Evolutionary conservation across 2,797 vertebrate species (phyloP), one percentile per base, ranked within the genome.

Genomic region (Tiaroga cobitis): DNA sequence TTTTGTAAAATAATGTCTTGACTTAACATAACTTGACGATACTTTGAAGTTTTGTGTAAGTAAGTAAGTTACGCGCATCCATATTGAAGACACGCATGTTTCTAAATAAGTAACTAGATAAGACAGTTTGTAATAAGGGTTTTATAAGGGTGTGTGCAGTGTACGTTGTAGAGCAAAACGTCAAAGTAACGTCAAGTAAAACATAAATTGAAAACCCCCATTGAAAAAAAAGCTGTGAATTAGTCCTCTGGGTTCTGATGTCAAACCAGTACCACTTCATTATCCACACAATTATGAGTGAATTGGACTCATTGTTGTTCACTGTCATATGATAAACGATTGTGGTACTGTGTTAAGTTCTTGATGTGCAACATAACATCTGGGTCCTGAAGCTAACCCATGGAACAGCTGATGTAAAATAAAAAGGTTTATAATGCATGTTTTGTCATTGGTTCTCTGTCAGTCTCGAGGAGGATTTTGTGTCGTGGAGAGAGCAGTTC

Each of bases 401-500:
- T 15, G 16, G 37, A 13, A n/a, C 1, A 41, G 18, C 10, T 41
- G 68, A 70, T 70, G 8, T 34, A 3, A 11, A 63, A 5, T 24
- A 49, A 49, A 8, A 21, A 43, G 10, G 37, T 37, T 37, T 6
- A 73, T 49, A 8, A 5, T 3, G 8, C 79, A 49, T 41, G 3
- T 46, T 34, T 8, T 59, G 19, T 73, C 29, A 11, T 21, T 72
- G 41, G 34, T 5, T 49, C 41, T 11, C 32, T 26, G 86, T 84
- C 85, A 99, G 98, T 91, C 90, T 99, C 89, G 98, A 99, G 86
- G 98, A 99, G 87, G 98, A 99, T 85, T 99, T 99, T 81, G 93
- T 99, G 88, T 98, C 97, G 0, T 99, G 98, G 98, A 96, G 97
- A 43, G 98, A 99, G 92, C 97, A 98, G 95, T 99, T 99, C 93